Evolutionary conservation across 2,797 vertebrate genomes (phyloP), one percentile per base, ranked within the genome.

Genomic region (Poecile montanus): DNA sequence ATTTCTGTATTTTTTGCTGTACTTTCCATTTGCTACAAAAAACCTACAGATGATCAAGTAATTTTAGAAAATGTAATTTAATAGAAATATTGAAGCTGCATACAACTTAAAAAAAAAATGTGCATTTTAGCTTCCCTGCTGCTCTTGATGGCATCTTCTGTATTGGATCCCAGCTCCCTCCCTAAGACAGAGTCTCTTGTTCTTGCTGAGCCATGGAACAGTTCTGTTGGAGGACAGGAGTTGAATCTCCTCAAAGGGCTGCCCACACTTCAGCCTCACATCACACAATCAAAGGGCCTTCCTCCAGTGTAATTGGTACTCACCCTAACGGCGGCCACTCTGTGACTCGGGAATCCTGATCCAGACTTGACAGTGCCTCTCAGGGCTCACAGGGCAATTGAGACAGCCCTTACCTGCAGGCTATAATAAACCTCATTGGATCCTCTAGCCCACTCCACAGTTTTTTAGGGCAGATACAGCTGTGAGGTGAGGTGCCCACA

Each of bases 241-340:
- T 13, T 74, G 38, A 26, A 42, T 21, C 20, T 80, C 53, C 36
- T 75, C 47, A 36, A 54, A 40, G 27, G 25, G 19, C 62, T 88
- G 58, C 58, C 51, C 32, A 15, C 12, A 3, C 27, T 68, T 86
- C 56, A 92, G 53, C 72, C 45, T 85, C 3, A 0, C 1, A 2
- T 56, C 67, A 60, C 48, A 42, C 3, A 1, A 16, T 16, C 0
- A 1, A 40, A 50, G 42, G 45, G 47, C 29, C 13, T 34, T 74
- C 67, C 32, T 71, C 29, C 26, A 6, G 17, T 0, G 1, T 53
- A 15, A 27, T 1, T 47, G 8, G 48, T 70, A 19, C 34, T 81
- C 16, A 16, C 40, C 0, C 0, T 60, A 30, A 17, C 1, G 1
- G 32, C 5, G 2, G 27, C 50, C 0, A 0, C 32, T 29, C 44